A percentile compares a stretch with the other conserved stretches of the same genome.
Conservation (phyloP, 2,113 vertebrate species). For the Rhinogobius similis region DNA sequence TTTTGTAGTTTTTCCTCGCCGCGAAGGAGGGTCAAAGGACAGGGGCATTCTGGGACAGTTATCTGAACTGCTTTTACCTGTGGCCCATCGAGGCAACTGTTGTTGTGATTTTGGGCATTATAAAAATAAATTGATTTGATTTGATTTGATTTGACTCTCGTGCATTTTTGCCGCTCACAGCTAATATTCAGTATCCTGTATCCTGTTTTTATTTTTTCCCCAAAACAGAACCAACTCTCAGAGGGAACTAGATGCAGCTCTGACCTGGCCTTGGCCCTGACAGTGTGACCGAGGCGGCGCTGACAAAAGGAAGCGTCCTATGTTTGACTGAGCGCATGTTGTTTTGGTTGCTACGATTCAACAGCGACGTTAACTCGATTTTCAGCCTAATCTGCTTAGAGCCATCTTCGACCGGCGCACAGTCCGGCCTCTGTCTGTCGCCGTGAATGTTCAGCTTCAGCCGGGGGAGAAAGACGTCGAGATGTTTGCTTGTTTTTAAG, state of each 20-base stretch:
- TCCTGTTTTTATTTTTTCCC: too few species aligned
- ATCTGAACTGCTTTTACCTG: too few species aligned
- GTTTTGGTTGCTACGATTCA: conserved; percentile 62
- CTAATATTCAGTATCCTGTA: too few species aligned
- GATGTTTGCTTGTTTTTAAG: neutral
- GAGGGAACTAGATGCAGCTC: neutral
- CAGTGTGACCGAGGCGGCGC: too few species aligned
- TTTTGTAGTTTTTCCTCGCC: too few species aligned
- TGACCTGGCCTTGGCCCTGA: neutral
- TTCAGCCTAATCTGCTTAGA: conserved; percentile 60
- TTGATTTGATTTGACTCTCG: too few species aligned
- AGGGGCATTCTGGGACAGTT: too few species aligned
- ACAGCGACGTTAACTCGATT: conserved; percentile 56
- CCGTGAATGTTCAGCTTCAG: neutral
- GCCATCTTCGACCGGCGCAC: conserved; percentile 36
- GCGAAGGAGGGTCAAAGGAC: too few species aligned
- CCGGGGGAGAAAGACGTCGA: neutral
- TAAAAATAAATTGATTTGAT: too few species aligned
- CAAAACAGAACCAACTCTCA: neutral
- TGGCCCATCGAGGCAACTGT: too few species aligned
- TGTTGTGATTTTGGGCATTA: too few species aligned
- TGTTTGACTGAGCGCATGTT: conserved; percentile 41
- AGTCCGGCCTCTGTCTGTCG: conserved; percentile 31
- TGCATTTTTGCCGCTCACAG: too few species aligned
- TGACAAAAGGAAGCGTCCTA: conserved; percentile 14